phyloP scores from a whole-genome alignment of 92 coral and sea anemone species.

The Pocillopora grandis region DNA sequence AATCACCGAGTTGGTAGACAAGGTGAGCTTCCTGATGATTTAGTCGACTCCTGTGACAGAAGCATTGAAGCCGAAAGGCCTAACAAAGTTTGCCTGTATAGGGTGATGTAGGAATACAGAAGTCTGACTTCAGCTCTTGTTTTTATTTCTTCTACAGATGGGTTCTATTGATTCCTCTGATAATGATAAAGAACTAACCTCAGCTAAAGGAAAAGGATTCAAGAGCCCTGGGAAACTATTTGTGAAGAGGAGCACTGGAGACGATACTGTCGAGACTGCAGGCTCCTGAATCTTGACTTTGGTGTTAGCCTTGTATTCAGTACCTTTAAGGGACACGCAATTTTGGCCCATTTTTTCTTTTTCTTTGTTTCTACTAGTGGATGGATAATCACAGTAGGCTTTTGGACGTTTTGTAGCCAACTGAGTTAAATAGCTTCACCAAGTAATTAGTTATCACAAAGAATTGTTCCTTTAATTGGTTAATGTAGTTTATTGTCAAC shows the following conservation, averaged over 20 bases:
- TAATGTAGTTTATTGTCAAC: neutral
- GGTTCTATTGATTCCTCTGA: slow-evolving; percentile 57
- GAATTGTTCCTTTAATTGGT: neutral
- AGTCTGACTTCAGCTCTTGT: neutral
- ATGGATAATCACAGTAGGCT: neutral
- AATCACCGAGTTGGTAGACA: too few species aligned
- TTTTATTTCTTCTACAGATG: slow-evolving; percentile 32
- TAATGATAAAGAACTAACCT: slow-evolving; percentile 46
- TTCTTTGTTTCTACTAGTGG: neutral
- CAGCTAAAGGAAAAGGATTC: slow-evolving; percentile 70
- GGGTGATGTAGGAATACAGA: too few species aligned
- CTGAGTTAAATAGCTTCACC: slow-evolving; percentile 1
- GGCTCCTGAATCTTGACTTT: slow-evolving; percentile 28
- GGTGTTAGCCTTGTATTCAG: slow-evolving; percentile 21
- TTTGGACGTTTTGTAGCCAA: slow-evolving; percentile 24
- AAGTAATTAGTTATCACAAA: neutral
- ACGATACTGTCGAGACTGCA: slow-evolving; percentile 7
- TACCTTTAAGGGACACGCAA: slow-evolving; percentile 17
- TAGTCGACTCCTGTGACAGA: too few species aligned
- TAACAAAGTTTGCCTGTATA: neutral
- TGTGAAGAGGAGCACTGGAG: slow-evolving; percentile 46
- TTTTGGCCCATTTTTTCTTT: neutral
- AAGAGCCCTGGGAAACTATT: slow-evolving; percentile 90
- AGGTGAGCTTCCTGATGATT: too few species aligned
- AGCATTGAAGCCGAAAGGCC: too few species aligned